These are phyloP conservation scores for Clarias magur DNA, from an alignment of 2,113 vertebrate genomes.

Conservation along the genomic window DNA sequence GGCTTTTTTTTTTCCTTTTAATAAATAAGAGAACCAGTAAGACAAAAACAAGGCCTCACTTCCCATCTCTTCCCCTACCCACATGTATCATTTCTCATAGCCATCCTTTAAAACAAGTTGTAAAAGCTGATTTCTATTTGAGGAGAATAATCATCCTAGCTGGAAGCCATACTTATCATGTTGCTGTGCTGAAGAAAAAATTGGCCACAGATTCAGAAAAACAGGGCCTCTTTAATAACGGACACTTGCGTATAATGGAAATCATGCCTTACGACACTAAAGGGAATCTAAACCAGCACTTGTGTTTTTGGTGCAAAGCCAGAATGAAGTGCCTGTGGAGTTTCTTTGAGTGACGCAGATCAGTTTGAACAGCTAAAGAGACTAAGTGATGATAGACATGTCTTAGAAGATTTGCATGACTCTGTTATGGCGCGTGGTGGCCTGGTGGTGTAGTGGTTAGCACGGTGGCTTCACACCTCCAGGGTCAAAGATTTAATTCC, in stretches of 20 bases:
- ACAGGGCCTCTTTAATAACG: background rate
- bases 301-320: background rate
- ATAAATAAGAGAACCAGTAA: background rate
- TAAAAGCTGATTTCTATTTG: background rate
- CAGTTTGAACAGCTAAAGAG: conserved; percentile 9
- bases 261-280: background rate
- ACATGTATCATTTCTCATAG: background rate
- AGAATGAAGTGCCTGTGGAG: background rate
- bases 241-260: background rate
- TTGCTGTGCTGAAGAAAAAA: background rate
- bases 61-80: background rate
- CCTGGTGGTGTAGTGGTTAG: too few species aligned
- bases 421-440: background rate
- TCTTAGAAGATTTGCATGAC: conserved; percentile 2
- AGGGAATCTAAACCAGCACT: background rate
- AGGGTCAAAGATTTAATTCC: too few species aligned
- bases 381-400: background rate
- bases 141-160: background rate
- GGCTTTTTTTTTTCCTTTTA: background rate
- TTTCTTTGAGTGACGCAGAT: background rate
- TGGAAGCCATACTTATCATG: background rate
- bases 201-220: background rate
- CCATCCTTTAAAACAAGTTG: background rate
- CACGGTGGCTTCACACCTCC: too few species aligned
- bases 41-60: background rate